Conservation (phyloP, 1,140 invertebrate species). For the Cecropterus lyciades region DNA sequence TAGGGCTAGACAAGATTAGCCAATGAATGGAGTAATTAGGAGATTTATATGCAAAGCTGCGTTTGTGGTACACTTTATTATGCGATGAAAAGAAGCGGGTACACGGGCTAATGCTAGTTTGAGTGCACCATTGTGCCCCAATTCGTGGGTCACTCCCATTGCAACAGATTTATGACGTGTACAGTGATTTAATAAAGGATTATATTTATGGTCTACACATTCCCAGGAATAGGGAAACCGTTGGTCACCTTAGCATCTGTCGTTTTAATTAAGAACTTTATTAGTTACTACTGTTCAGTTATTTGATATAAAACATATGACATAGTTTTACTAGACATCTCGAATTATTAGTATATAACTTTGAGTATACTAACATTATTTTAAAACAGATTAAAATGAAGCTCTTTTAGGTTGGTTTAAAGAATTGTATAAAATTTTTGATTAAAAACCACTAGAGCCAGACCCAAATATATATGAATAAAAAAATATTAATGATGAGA, state of each 20-base stretch:
- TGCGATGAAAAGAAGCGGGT: constrained; percentile 62
- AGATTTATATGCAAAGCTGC: constrained; percentile 81
- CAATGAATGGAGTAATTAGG: constrained; percentile 77
- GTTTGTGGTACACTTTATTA: constrained; percentile 77
- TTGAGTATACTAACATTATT: no score
- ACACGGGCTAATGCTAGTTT: constrained; percentile 62
- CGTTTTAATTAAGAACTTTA: constrained; percentile 13
- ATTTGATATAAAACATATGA: no score
- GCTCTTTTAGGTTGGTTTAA: no score
- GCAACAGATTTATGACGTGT: constrained; percentile 72
- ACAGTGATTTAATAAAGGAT: constrained; percentile 76
- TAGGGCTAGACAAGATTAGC: constrained; percentile 68
- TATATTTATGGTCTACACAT: constrained; percentile 67
- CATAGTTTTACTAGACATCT: no score
- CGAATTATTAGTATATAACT: no score
- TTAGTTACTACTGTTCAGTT: not conserved
- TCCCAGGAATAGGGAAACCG: constrained; percentile 69
- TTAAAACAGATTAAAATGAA: no score
- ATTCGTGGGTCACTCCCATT: constrained; percentile 79
- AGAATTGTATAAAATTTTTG: no score
- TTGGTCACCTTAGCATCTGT: constrained; percentile 56
- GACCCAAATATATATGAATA: no score
- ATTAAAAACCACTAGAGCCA: no score
- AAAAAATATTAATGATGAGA: no score
- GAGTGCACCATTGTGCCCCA: constrained; percentile 64